Base-by-base conservation (phyloP, 53 echinoderm and acorn worm species). In the Antedon mediterranea region DNA sequence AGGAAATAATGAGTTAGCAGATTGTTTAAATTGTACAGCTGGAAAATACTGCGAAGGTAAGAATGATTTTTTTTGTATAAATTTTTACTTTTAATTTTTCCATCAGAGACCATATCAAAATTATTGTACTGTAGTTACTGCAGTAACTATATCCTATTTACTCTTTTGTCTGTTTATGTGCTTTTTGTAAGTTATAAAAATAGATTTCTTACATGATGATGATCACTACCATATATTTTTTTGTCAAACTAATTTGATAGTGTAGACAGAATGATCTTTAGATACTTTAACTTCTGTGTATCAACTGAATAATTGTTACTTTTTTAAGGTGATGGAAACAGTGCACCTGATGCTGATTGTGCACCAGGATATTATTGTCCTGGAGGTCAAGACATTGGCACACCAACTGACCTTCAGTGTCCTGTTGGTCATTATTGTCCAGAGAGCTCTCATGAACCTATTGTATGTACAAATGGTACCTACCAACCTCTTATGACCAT, bases 31-130 rank as follows among this genome's bases (percentile, higher is more conserved):
- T 43, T 95, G 97, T 57, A 92, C 92, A 0, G 81, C 97, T 3
- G 97, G 97, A 70, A 72, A 71, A 32, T 95, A 95, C 72, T 95
- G 97, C 78, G 97, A 91, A 95, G 97, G 97, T 95, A 37, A 37
- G 4, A 6, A 37, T 37, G 4, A 37, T 4, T 11, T 37, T n/a
- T 37, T 37, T n/a, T n/a, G n/a, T n/a, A n/a, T n/a, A n/a, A n/a
- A n/a, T n/a, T n/a, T n/a, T n/a, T n/a, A n/a, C 37, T 37, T 11
- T 37, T 6, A 37, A 37, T 4, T 11, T 11, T 6, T 11, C 37
- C 37, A 37, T 37, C 75, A 31, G 31, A 31, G 32, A 75, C 29
- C 4, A 32, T n/a, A n/a, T n/a, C n/a, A n/a, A n/a, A n/a, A n/a
- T n/a, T n/a, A n/a, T n/a, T n/a, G n/a, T n/a, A n/a, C n/a, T n/a